A percentile compares a stretch with the other conserved stretches of the same genome.
These are phyloP conservation scores for Craterocephalus amniculus DNA, from an alignment of 2,797 vertebrate species.

Conservation along the genomic window DNA sequence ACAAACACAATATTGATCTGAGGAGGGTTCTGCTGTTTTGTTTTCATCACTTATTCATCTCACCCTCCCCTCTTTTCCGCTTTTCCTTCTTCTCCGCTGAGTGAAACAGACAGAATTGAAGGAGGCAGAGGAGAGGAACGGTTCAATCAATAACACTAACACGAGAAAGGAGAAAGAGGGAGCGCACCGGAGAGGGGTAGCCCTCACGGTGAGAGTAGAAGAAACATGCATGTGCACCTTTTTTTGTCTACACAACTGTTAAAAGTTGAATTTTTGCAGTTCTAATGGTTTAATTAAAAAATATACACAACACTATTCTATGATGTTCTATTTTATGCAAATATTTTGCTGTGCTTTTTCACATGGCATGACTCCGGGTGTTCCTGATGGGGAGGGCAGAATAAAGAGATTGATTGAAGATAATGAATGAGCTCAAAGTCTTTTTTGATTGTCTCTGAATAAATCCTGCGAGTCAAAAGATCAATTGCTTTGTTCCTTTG, in stretches of 20 bases:
- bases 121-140: slow-evolving; percentile 84
- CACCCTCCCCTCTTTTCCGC: slow-evolving; percentile 70
- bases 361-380: slow-evolving; percentile 40
- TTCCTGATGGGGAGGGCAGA: slow-evolving; percentile 60
- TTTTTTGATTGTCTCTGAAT: slow-evolving; percentile 82
- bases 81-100: slow-evolving; percentile 72
- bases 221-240: slow-evolving; percentile 36
- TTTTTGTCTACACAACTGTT: slow-evolving; percentile 31
- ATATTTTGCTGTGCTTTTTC: slow-evolving; percentile 39
- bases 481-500: slow-evolving; percentile 69
- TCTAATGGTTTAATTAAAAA: slow-evolving; percentile 23
- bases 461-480: slow-evolving; percentile 77
- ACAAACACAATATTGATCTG: slow-evolving; percentile 75
- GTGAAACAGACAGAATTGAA: slow-evolving; percentile 84
- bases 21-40: slow-evolving; percentile 83
- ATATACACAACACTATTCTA: slow-evolving; percentile 2
- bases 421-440: slow-evolving; percentile 87
- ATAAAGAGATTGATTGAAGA: slow-evolving; percentile 81
- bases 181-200: slow-evolving; percentile 12
- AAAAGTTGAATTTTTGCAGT: slow-evolving; percentile 37
- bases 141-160: slow-evolving; percentile 87
- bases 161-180: slow-evolving; percentile 59
- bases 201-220: slow-evolving; percentile 44
- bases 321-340: slow-evolving; percentile 19
- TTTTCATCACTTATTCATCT: slow-evolving; percentile 88